Conservation (phyloP, 2,113 vertebrate species). For the Xenotilapia longispinis region DNA sequence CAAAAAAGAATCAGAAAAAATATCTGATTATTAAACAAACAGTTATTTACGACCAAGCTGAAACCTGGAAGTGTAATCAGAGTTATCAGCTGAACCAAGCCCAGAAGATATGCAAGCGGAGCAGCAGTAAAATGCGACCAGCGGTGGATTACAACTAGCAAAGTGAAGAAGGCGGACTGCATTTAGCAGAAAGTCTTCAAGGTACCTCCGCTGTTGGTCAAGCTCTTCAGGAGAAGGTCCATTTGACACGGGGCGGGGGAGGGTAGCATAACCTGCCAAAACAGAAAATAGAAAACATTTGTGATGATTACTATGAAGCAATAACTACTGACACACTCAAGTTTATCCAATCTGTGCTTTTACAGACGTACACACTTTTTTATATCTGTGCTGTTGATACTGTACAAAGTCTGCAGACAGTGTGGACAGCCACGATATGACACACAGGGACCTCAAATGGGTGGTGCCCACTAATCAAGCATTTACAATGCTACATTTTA, state of each 20-base stretch:
- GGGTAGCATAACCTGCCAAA: constrained; percentile 58
- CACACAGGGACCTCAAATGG: neutral
- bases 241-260: constrained; percentile 72
- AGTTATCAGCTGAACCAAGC: neutral
- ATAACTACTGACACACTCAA: neutral
- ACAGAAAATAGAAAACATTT: neutral
- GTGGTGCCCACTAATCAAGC: neutral
- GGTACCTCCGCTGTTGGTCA: constrained; percentile 82
- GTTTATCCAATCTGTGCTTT: neutral
- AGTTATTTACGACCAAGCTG: neutral
- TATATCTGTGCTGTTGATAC: neutral
- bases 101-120: neutral
- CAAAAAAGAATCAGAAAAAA: neutral
- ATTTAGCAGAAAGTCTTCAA: neutral
- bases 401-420: neutral
- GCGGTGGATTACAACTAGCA: neutral
- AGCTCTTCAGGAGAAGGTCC: constrained; percentile 80
- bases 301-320: neutral
- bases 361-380: neutral
- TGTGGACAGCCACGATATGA: neutral
- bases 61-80: neutral
- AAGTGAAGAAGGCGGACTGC: neutral
- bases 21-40: neutral
- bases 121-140: neutral
- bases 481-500: neutral